Conservation (phyloP, 2,888 invertebrate genomes). For the Meiosimyza platycephala region DNA sequence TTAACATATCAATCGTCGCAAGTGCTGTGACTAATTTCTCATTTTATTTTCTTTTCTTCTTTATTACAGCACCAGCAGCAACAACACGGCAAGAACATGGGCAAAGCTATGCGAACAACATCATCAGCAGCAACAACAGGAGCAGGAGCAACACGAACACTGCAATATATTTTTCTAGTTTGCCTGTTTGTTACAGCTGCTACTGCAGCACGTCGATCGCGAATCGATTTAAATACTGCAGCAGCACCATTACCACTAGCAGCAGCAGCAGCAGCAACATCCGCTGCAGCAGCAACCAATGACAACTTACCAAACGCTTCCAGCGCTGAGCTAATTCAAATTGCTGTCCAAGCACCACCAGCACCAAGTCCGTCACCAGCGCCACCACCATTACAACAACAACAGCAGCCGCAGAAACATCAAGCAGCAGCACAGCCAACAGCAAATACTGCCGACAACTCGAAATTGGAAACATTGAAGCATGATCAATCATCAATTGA, state of each 20-base stretch:
- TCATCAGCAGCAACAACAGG: conserved; percentile 21
- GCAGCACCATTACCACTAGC: conserved; percentile 44
- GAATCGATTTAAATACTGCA: conserved; percentile 56
- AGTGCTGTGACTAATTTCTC: conserved; percentile 25
- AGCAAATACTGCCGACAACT: conserved; percentile 20
- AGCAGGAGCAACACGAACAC: conserved; percentile 34
- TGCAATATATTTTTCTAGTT: conserved; percentile 45
- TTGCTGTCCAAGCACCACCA: conserved; percentile 64
- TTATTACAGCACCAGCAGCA: conserved; percentile 1
- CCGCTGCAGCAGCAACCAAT: conserved; percentile 49
- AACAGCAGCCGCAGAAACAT: conserved; percentile 10
- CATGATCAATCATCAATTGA: conserved; percentile 36
- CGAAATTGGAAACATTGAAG: conserved; percentile 33
- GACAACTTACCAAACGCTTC: conserved; percentile 56
- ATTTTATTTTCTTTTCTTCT: conserved; percentile 16
- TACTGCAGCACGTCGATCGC: conserved; percentile 59
- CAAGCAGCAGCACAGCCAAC: conserved; percentile 21
- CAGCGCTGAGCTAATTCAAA: conserved; percentile 50
- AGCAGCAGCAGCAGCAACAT: conserved; percentile 39
- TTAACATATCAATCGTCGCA: conserved; percentile 28
- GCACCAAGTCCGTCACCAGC: conserved; percentile 50
- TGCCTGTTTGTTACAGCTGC: conserved; percentile 49
- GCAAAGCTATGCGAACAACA: conserved; percentile 36
- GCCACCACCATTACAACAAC: conserved; percentile 39
- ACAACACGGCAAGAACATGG: neutral